These are phyloP conservation scores for Python bivittatus DNA, from an alignment of 2,113 vertebrate species.

Conservation along the genomic window DNA sequence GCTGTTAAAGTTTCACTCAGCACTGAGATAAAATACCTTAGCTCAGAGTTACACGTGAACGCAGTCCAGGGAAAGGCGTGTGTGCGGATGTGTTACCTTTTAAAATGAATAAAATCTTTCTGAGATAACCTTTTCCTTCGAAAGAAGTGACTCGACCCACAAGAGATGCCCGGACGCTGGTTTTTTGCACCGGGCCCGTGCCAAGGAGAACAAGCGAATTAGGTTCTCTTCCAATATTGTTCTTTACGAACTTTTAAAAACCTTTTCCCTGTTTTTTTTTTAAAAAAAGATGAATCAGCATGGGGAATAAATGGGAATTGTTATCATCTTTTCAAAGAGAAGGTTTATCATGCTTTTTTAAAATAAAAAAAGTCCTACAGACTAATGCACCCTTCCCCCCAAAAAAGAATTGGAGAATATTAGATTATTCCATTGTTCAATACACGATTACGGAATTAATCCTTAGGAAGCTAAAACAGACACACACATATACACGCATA, in stretches of 20 bases:
- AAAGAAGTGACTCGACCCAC: background rate
- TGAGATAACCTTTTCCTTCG: background rate
- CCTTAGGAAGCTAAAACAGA: too few relatives aligned
- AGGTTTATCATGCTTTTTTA: background rate
- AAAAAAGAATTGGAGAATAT: background rate
- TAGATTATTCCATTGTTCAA: background rate
- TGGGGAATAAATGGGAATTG: too few relatives aligned
- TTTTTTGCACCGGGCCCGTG: too few relatives aligned
- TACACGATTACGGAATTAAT: background rate
- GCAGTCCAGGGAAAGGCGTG: background rate
- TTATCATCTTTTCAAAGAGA: background rate
- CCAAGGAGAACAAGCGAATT: background rate
- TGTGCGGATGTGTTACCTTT: too few relatives aligned
- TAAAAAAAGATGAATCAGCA: background rate
- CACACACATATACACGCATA: too few relatives aligned
- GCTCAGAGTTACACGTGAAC: background rate
- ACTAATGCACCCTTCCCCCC: background rate
- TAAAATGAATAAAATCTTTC: too few relatives aligned
- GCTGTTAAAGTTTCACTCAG: background rate
- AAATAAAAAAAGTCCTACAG: background rate
- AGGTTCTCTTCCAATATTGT: background rate
- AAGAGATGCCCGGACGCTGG: background rate
- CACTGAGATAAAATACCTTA: background rate
- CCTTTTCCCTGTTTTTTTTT: background rate
- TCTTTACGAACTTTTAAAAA: background rate